These are phyloP conservation scores for Synanceia verrucosa DNA, from an alignment of 2,797 vertebrate species.

Conservation along the genomic window DNA sequence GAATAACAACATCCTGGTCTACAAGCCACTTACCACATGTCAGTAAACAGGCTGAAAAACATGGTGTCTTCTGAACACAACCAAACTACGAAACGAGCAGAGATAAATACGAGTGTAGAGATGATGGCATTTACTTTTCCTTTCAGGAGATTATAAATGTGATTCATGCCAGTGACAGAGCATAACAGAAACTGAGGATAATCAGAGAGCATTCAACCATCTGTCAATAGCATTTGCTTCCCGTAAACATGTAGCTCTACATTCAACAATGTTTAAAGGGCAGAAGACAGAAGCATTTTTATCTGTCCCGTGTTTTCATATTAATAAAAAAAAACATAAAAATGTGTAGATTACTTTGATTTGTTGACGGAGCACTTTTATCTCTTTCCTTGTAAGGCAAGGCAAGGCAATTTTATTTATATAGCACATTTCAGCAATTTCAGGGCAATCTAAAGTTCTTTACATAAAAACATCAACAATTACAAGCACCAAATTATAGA, in stretches of 20 bases:
- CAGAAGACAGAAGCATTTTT: not conserved
- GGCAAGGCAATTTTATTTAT: no score
- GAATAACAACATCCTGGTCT: not conserved
- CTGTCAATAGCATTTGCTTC: slow-evolving; percentile 21
- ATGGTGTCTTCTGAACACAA: not conserved
- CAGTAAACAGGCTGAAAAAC: not conserved
- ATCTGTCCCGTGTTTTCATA: slow-evolving; percentile 5
- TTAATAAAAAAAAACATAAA: not conserved
- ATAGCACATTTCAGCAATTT: no score
- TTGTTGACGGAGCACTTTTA: slow-evolving; percentile 26
- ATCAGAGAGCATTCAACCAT: slow-evolving; percentile 14
- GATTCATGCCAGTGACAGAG: slow-evolving; percentile 1
- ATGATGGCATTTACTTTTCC: not conserved
- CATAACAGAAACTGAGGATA: not conserved
- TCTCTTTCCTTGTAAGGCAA: slow-evolving; percentile 19
- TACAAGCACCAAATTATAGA: no score
- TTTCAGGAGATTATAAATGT: slow-evolving; percentile 14
- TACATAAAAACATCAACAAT: no score
- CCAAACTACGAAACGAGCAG: not conserved
- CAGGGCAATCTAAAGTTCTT: no score
- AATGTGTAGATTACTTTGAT: not conserved
- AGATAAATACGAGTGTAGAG: not conserved
- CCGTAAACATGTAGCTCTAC: not conserved
- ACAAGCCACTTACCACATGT: not conserved
- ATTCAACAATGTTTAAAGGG: not conserved